These are phyloP conservation scores for Odontamblyopus rebecca DNA, from an alignment of 2,797 vertebrate genomes.

Conservation along the genomic window DNA sequence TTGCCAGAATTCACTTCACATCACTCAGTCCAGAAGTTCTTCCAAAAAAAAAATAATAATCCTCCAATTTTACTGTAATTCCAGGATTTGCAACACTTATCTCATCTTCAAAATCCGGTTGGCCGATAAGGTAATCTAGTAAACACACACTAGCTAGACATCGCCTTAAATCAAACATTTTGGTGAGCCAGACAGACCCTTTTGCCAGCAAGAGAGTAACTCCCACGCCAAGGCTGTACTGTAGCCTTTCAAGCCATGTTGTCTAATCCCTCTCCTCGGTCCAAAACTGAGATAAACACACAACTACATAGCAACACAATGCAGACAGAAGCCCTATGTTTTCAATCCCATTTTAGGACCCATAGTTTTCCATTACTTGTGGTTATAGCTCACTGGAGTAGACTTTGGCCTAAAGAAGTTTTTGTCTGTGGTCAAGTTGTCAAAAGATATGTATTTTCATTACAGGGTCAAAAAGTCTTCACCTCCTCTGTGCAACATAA, in stretches of 20 bases:
- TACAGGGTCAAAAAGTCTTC: slow-evolving; percentile 15
- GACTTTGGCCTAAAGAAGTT: slow-evolving; percentile 8
- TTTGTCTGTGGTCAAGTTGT: slow-evolving; percentile 17
- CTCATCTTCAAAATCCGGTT: slow-evolving; percentile 4
- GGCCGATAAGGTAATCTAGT: slow-evolving; percentile 37
- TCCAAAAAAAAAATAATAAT: slow-evolving; percentile 1
- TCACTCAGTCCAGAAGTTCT: slow-evolving; percentile 8
- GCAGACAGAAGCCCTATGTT: slow-evolving; percentile 19
- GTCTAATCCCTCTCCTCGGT: slow-evolving; percentile 38
- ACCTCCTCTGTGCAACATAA: neutral
- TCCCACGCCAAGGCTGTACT: slow-evolving; percentile 37
- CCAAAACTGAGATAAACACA: slow-evolving; percentile 41
- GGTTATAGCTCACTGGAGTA: neutral
- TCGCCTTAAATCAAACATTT: slow-evolving; percentile 48
- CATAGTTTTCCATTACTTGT: slow-evolving; percentile 12
- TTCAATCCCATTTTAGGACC: slow-evolving; percentile 25
- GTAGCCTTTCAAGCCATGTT: slow-evolving; percentile 24
- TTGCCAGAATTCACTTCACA: slow-evolving; percentile 25
- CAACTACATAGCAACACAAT: slow-evolving; percentile 44
- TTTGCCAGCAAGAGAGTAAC: slow-evolving; percentile 43
- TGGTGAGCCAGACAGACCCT: slow-evolving; percentile 28
- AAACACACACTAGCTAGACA: slow-evolving; percentile 31
- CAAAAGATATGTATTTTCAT: slow-evolving; percentile 3
- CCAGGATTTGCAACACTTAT: slow-evolving; percentile 18
- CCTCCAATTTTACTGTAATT: slow-evolving; percentile 3